Conservation (phyloP, 1,140 invertebrate genomes). For the Rhyzopertha dominica region DNA sequence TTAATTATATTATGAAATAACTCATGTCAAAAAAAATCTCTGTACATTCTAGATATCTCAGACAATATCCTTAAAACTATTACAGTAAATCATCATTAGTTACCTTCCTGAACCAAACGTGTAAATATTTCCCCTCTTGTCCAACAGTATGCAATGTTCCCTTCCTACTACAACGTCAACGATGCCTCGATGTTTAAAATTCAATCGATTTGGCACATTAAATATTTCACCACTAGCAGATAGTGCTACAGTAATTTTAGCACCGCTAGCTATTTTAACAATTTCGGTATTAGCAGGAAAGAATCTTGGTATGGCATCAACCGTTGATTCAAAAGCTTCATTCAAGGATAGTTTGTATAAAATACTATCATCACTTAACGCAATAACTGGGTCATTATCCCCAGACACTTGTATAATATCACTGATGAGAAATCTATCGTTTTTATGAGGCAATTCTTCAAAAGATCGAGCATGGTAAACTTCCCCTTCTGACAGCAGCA, state of each 20-base stretch:
- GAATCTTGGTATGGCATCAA: conserved; percentile 19
- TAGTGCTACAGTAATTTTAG: conserved; percentile 47
- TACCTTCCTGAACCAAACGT: conserved; percentile 79
- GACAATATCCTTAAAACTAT: too few species aligned
- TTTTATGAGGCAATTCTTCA: too few species aligned
- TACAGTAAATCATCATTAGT: conserved; percentile 24
- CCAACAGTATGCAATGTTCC: conserved; percentile 72
- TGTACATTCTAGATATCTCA: background rate
- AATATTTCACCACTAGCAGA: conserved; percentile 53
- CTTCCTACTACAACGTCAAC: conserved; percentile 67
- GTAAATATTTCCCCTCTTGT: conserved; percentile 66
- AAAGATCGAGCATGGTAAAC: too few species aligned
- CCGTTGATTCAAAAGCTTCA: background rate
- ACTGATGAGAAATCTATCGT: too few species aligned
- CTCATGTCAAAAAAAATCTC: background rate
- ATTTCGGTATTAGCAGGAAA: conserved; percentile 27
- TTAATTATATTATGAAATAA: background rate
- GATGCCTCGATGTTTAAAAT: conserved; percentile 52
- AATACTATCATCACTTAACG: conserved; percentile 9
- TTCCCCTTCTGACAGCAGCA: too few species aligned
- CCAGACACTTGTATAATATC: conserved; percentile 19
- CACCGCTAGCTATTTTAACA: conserved; percentile 44
- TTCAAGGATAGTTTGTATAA: conserved; percentile 17
- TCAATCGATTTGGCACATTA: conserved; percentile 54
- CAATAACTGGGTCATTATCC: conserved; percentile 23